Evolutionary conservation across 2,797 vertebrate species (phyloP).

Genomic region (Potorous gilbertii): DNA sequence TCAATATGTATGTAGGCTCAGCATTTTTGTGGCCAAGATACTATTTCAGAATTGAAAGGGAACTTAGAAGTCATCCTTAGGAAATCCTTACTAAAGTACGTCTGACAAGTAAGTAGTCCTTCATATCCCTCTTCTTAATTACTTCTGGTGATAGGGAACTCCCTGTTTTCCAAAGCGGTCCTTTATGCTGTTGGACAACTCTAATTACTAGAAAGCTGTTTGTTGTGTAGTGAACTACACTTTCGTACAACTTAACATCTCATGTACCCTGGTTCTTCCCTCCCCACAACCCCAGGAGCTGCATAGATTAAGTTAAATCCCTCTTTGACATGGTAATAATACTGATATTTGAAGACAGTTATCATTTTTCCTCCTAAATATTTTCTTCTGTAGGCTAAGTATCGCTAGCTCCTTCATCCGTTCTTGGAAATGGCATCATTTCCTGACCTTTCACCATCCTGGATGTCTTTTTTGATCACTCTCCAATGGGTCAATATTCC

Average conservation of each 20-base stretch:
- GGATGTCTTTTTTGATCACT: neutral
- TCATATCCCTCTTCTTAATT: neutral
- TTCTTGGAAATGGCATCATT: constrained; percentile 8
- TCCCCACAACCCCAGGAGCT: neutral
- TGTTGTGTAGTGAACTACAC: neutral
- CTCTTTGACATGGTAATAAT: neutral
- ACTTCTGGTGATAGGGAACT: neutral
- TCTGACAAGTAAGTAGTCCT: neutral
- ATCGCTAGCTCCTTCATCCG: neutral
- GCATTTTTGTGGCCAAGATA: constrained; percentile 14
- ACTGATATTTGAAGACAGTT: neutral
- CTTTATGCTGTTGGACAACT: constrained; percentile 1
- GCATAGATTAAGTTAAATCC: neutral
- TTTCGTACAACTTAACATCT: neutral
- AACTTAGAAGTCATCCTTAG: neutral
- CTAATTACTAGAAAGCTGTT: neutral
- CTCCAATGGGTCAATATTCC: neutral
- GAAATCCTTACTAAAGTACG: neutral
- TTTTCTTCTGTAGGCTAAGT: neutral
- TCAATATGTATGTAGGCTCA: neutral
- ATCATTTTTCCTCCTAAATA: neutral
- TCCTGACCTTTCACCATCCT: neutral
- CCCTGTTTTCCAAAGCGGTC: neutral
- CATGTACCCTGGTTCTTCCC: neutral
- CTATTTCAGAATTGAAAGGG: neutral